A percentile compares a stretch with the other conserved stretches of the same genome.
phyloP scores from a whole-genome alignment of 1,140 invertebrate genomes.

The Pristionchus pacificus region DNA sequence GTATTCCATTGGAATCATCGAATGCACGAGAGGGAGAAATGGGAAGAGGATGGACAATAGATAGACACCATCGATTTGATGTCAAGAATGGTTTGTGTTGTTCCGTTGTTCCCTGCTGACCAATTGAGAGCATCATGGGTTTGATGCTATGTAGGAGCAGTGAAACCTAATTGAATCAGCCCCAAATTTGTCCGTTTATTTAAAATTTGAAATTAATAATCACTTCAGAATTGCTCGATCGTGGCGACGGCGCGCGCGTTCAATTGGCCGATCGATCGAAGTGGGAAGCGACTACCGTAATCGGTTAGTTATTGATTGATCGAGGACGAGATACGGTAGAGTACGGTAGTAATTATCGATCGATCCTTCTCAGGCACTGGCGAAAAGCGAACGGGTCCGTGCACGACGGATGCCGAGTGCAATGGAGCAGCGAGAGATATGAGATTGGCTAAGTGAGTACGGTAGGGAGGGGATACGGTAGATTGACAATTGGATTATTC shows the following conservation, averaged over 20 bases:
- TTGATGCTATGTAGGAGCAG: too few species aligned
- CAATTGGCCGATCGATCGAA: not conserved
- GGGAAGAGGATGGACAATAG: not conserved
- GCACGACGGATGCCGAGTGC: not conserved
- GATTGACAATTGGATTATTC: too few species aligned
- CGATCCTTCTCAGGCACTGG: not conserved
- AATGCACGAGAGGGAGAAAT: not conserved
- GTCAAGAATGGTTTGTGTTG: conserved; percentile 1
- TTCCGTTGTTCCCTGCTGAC: not conserved
- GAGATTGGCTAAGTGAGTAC: too few species aligned
- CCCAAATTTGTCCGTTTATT: too few species aligned
- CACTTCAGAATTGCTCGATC: conserved; percentile 84
- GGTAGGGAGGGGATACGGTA: too few species aligned
- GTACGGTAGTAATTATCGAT: conserved; percentile 11
- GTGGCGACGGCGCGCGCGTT: conserved; percentile 78
- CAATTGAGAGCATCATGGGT: too few species aligned
- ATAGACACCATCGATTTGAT: not conserved
- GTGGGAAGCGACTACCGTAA: too few species aligned
- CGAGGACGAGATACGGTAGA: too few species aligned
- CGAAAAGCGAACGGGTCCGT: not conserved
- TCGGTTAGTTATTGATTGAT: too few species aligned
- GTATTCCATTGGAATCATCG: not conserved
- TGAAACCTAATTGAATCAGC: too few species aligned
- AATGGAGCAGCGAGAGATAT: too few species aligned
- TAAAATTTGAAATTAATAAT: too few species aligned